phyloP scores from a whole-genome alignment of 2,113 vertebrate genomes.

The Lampris megalopsis region DNA sequence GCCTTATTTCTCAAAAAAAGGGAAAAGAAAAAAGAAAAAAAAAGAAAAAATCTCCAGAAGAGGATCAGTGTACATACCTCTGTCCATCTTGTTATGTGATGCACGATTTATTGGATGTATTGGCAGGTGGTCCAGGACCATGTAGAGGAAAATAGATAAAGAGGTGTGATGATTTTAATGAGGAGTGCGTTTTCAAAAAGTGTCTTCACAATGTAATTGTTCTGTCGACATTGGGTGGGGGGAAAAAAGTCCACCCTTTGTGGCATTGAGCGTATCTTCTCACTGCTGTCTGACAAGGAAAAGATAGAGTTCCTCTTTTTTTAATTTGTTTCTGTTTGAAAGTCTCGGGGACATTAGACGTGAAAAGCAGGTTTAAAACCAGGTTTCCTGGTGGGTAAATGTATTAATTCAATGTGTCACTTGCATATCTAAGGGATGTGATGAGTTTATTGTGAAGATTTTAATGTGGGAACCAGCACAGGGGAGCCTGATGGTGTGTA shows the following conservation, averaged over 20 bases:
- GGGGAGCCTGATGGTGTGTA: slow-evolving; percentile 76
- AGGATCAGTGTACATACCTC: slow-evolving; percentile 81
- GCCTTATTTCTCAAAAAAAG: not conserved
- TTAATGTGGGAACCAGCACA: slow-evolving; percentile 62
- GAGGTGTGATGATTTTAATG: slow-evolving; percentile 65
- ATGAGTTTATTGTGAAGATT: slow-evolving; percentile 40
- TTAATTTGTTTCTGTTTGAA: slow-evolving; percentile 4
- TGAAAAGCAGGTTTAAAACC: too few species aligned
- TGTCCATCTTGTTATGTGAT: slow-evolving; percentile 76
- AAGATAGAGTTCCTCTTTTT: not conserved
- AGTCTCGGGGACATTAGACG: too few species aligned
- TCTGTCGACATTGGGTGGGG: slow-evolving; percentile 17
- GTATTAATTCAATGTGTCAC: too few species aligned
- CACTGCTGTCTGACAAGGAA: slow-evolving; percentile 2
- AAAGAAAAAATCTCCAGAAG: slow-evolving; percentile 50
- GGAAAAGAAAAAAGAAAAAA: slow-evolving; percentile 65
- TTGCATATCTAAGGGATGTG: not conserved
- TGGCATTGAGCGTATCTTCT: slow-evolving; percentile 9
- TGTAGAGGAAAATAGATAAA: slow-evolving; percentile 24
- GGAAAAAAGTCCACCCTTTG: not conserved
- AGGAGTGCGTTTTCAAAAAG: slow-evolving; percentile 43
- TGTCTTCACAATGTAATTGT: slow-evolving; percentile 44
- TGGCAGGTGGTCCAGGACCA: slow-evolving; percentile 66
- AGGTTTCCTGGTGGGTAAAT: too few species aligned
- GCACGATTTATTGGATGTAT: slow-evolving; percentile 82